phyloP scores from a whole-genome alignment of 2,888 invertebrate species.

The Drosophila colorata region DNA sequence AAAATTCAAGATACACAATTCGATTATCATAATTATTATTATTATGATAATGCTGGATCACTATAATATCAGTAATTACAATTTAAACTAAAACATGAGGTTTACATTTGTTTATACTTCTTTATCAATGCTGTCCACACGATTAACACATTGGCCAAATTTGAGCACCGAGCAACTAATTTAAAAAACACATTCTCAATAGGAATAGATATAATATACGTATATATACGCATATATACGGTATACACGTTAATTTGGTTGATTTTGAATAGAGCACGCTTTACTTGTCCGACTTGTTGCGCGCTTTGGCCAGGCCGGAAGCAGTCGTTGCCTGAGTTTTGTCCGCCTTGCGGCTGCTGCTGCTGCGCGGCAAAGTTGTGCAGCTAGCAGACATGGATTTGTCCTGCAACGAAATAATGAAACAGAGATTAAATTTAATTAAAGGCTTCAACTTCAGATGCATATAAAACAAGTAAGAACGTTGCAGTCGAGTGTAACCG shows the following conservation, averaged over 20 bases:
- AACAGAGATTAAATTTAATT: conserved; percentile 1
- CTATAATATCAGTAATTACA: conserved; percentile 53
- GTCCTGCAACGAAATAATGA: conserved; percentile 77
- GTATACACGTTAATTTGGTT: conserved; percentile 21
- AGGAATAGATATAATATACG: conserved; percentile 33
- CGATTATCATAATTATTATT: conserved; percentile 20
- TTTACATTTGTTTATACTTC: conserved; percentile 25
- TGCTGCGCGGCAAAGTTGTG: conserved; percentile 84
- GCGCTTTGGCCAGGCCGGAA: conserved; percentile 64
- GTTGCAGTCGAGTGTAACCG: no score
- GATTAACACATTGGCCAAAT: conserved; percentile 44
- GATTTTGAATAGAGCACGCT: conserved; percentile 10
- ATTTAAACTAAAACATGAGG: conserved; percentile 76
- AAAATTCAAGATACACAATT: conserved; percentile 45
- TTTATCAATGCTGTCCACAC: conserved; percentile 30
- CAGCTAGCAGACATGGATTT: conserved; percentile 85
- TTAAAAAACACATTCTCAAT: conserved; percentile 31
- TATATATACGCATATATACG: conserved; percentile 7
- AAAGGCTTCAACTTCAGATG: no score
- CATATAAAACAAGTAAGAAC: no score
- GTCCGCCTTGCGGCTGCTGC: conserved; percentile 81
- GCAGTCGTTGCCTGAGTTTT: conserved; percentile 66
- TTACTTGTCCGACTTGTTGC: conserved; percentile 78
- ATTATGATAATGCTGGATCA: conserved; percentile 20
- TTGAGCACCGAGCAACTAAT: conserved; percentile 56